Base-by-base conservation (phyloP, 2,888 invertebrate genomes). In the Drosophila colorata region DNA sequence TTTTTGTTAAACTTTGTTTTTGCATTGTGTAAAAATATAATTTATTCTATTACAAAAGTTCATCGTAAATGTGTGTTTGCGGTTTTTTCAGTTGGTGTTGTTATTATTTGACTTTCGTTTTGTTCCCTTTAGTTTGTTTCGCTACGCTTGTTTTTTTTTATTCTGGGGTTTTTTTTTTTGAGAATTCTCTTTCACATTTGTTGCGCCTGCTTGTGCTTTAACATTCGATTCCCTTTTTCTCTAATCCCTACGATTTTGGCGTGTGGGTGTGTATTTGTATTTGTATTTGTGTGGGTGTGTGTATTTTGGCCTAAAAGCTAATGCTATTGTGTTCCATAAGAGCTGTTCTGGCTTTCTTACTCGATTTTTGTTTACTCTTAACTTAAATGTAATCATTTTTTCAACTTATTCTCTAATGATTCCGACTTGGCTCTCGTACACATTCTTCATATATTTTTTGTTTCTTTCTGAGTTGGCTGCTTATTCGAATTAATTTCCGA, bases 151-250 rank as follows among this genome's bases (percentile, higher is more conserved):
- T 59, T 41, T 76, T 43, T 40, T 48, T 33, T 47, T 56, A 56
- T 18, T 52, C 11, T 65, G 65, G 55, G 18, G 41, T 20, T 41
- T 55, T 51, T 25, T 51, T 52, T 43, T 60, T 72, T 69, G 48
- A 40, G 40, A 64, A 60, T 65, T 74, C 52, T 63, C 38, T 41
- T 73, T 58, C 63, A 56, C 43, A 59, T 78, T 69, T 56, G 67
- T 74, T 78, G 73, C 74, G 66, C 69, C 53, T 73, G 72, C 69
- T 83, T 81, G 87, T 83, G 85, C 83, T 68, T 71, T 53, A 58
- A 71, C 82, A 84, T 82, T 82, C 87, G 87, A 84, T 84, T 82
- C 66, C 81, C 84, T 67, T 69, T 64, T 47, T 33, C 38, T 64
- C 46, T 73, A 49, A 18, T 55, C 40, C 35, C 47, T 64, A 71